These are phyloP conservation scores for Tapirus terrestris DNA, from an alignment of 2,113 vertebrate species.

Conservation along the genomic window DNA sequence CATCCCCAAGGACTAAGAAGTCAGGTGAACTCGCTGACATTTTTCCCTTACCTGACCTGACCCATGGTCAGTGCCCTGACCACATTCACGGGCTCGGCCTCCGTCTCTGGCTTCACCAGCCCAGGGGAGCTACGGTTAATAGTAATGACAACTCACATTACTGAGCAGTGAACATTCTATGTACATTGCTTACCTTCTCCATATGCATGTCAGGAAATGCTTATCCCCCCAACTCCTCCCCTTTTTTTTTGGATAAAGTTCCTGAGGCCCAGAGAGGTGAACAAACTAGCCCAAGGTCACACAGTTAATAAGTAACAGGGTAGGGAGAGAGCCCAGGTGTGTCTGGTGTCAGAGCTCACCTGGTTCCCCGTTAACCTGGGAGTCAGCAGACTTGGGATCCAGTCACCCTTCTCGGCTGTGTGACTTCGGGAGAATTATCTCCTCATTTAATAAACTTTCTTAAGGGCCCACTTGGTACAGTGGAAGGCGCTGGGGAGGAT, in stretches of 20 bases:
- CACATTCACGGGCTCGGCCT: not conserved
- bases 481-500: not conserved
- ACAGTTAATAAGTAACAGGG: not conserved
- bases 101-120: not conserved
- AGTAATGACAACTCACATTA: not conserved
- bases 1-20: not conserved
- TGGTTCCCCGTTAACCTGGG: not conserved
- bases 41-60: not conserved
- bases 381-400: not conserved
- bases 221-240: accelerated
- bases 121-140: not conserved
- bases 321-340: not conserved
- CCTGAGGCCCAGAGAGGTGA: not conserved
- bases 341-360: not conserved
- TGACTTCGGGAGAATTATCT: not conserved
- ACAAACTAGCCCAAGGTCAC: not conserved
- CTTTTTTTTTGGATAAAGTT: not conserved
- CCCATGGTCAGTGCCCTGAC: not conserved
- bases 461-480: not conserved
- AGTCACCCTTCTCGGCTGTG: not conserved
- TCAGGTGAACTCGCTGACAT: not conserved
- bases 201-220: not conserved
- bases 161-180: not conserved
- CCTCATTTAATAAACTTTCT: not conserved
- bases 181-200: not conserved